A percentile compares a stretch with the other conserved stretches of the same genome.
These are phyloP conservation scores for Drosophila histrio DNA, from an alignment of 2,888 invertebrate genomes.

Conservation along the genomic window DNA sequence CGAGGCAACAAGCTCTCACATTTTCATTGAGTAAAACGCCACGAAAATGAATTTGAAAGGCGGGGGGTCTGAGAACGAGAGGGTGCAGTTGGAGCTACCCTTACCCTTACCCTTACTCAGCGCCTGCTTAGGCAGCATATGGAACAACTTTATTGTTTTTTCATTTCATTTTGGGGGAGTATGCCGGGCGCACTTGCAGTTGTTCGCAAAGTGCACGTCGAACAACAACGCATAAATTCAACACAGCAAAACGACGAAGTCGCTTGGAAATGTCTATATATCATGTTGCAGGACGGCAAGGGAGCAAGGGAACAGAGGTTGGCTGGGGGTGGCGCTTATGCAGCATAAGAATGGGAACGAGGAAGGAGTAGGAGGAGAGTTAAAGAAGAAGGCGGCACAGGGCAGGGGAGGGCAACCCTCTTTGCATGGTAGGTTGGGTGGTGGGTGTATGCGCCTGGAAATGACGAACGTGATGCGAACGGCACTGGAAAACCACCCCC, in stretches of 20 bases:
- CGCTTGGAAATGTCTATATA: conserved; percentile 75
- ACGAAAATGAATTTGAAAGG: conserved; percentile 31
- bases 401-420: neutral
- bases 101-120: no score
- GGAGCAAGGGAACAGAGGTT: neutral
- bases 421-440: conserved; percentile 4
- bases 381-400: neutral
- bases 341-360: neutral
- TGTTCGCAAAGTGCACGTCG: conserved; percentile 60
- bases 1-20: conserved; percentile 17
- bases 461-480: conserved; percentile 30
- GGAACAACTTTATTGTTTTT: conserved; percentile 75
- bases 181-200: conserved; percentile 57
- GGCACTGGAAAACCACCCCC: conserved; percentile 49
- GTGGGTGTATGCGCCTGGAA: conserved; percentile 39
- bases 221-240: conserved; percentile 65
- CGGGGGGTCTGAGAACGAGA: neutral
- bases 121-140: conserved; percentile 57
- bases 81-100: conserved; percentile 27
- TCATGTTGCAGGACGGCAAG: conserved; percentile 42
- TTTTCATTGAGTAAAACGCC: conserved; percentile 78
- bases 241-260: conserved; percentile 38
- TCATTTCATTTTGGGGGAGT: conserved; percentile 61
- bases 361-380: neutral
- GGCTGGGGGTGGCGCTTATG: neutral